phyloP scores from a whole-genome alignment of 1,140 invertebrate species.

The Pissodes strobi region DNA sequence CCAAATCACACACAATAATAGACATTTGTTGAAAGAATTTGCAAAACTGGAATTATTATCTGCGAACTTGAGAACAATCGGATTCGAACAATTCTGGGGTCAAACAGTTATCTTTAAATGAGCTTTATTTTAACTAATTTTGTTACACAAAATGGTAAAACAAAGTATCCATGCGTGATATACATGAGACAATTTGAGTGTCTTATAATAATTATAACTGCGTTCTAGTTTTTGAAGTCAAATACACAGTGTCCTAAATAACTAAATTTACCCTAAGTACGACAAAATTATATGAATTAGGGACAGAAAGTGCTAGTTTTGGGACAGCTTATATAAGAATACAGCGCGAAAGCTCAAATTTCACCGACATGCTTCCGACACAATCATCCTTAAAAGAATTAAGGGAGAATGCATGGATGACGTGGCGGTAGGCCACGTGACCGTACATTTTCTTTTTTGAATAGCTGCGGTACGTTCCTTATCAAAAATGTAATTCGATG shows the following conservation, averaged over 20 bases:
- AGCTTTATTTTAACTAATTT: constrained; percentile 3
- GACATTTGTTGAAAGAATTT: background rate
- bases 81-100: background rate
- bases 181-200: constrained; percentile 8
- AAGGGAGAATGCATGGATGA: too few relatives aligned
- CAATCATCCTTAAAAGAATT: too few relatives aligned
- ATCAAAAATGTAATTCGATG: too few relatives aligned
- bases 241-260: background rate
- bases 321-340: too few relatives aligned
- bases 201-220: background rate
- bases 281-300: too few relatives aligned
- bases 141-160: constrained; percentile 1
- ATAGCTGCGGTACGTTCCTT: too few relatives aligned
- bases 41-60: background rate
- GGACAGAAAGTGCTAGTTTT: too few relatives aligned
- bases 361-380: too few relatives aligned
- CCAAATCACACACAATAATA: background rate
- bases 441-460: too few relatives aligned
- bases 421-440: too few relatives aligned
- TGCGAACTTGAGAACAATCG: background rate
- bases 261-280: background rate
- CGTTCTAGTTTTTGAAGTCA: background rate
- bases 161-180: constrained; percentile 14
- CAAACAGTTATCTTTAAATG: constrained; percentile 5
- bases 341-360: too few relatives aligned